These are phyloP conservation scores for Myocastor coypus DNA, from an alignment of 2,113 vertebrate genomes.

Conservation along the genomic window DNA sequence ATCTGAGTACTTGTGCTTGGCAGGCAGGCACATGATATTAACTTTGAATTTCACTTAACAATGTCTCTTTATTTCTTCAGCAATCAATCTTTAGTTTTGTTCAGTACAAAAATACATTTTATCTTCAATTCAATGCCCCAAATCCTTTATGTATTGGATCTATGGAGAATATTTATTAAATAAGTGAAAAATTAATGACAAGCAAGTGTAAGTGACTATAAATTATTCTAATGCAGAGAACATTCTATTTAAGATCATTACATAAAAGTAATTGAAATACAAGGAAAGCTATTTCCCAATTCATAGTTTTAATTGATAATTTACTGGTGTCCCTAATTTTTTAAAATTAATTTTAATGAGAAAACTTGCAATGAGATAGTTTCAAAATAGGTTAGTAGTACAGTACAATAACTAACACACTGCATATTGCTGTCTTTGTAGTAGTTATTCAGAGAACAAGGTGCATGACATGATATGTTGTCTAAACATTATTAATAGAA, in stretches of 20 bases:
- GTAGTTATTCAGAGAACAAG: too few species aligned
- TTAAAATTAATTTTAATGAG: too few species aligned
- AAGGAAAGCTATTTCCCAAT: not conserved
- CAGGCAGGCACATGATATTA: not conserved
- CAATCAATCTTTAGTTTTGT: not conserved
- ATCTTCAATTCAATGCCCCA: not conserved
- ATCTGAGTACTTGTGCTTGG: too few species aligned
- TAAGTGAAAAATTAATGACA: not conserved
- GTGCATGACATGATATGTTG: too few species aligned
- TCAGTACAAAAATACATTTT: not conserved
- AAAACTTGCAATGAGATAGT: too few species aligned
- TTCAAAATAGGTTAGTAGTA: too few species aligned
- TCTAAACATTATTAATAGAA: too few species aligned
- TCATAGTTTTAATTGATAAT: not conserved
- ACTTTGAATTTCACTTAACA: not conserved
- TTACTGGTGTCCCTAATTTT: conserved; percentile 7
- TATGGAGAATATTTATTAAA: not conserved
- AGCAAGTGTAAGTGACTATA: not conserved
- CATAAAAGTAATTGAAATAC: not conserved
- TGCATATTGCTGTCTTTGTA: too few species aligned
- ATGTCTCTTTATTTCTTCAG: not conserved
- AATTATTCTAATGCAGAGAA: not conserved
- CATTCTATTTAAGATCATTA: not conserved
- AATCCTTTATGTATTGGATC: not conserved
- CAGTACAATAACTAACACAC: too few species aligned